These are phyloP conservation scores for Malacoctenus gilli DNA, from an alignment of 2,797 vertebrate genomes.

Conservation along the genomic window DNA sequence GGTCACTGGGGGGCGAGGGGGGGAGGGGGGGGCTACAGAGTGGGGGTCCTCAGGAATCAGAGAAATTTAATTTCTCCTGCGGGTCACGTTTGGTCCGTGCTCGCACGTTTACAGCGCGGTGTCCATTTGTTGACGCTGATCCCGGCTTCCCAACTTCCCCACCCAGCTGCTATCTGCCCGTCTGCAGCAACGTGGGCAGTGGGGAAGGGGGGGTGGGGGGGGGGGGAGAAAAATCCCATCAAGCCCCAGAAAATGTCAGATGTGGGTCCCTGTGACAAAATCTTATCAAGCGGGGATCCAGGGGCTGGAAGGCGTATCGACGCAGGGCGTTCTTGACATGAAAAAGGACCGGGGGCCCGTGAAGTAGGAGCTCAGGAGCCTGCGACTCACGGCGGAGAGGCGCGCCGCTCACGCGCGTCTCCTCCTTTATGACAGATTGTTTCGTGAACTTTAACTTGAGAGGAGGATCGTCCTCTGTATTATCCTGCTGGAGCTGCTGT, in stretches of 20 bases:
- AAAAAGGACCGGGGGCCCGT: constrained; percentile 27
- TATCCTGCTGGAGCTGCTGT: too few species aligned
- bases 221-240: constrained; percentile 40
- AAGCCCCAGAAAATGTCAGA: constrained; percentile 51
- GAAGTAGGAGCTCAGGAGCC: constrained; percentile 15
- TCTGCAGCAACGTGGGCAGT: constrained; percentile 26
- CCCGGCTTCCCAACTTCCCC: constrained; percentile 23
- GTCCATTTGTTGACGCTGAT: constrained; percentile 27
- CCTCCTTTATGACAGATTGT: constrained; percentile 2
- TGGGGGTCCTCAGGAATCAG: constrained; percentile 43
- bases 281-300: constrained; percentile 40
- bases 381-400: constrained; percentile 5
- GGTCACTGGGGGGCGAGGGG: too few species aligned
- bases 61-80: constrained; percentile 53
- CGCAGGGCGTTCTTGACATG: constrained; percentile 31
- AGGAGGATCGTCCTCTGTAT: too few species aligned
- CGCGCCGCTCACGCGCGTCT: constrained; percentile 4
- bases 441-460: background rate
- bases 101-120: constrained; percentile 51
- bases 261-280: constrained; percentile 42
- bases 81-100: constrained; percentile 34
- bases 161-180: constrained; percentile 28
- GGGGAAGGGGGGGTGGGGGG: background rate
- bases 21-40: constrained; percentile 35
- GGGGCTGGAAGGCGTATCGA: constrained; percentile 26